Evolutionary conservation across 2,113 vertebrate species (phyloP).

Genomic region (Himantopus leucocephalus): DNA sequence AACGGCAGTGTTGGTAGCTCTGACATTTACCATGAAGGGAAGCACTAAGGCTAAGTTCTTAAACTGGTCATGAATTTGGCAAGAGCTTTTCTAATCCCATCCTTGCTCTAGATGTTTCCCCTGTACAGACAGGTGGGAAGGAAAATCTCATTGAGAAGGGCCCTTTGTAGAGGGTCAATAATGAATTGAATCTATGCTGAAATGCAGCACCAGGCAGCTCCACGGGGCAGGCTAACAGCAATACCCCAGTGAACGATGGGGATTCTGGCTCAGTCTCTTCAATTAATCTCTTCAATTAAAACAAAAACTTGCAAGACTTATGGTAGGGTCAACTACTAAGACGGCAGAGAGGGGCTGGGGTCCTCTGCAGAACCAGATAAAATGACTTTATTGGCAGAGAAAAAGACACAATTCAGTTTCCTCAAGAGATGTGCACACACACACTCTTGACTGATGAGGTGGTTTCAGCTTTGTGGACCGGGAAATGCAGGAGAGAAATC

Average conservation of each 20-base stretch:
- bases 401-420: neutral
- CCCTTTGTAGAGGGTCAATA: neutral
- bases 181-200: neutral
- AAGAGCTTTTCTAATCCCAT: neutral
- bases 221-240: neutral
- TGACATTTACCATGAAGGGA: neutral
- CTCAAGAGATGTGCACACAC: neutral
- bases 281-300: neutral
- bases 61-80: neutral
- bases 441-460: neutral
- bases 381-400: neutral
- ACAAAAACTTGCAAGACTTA: neutral
- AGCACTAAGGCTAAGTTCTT: neutral
- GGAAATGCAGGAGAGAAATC: neutral
- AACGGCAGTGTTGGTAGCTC: neutral
- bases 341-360: neutral
- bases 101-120: neutral
- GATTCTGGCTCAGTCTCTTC: neutral
- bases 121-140: neutral
- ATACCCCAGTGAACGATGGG: rapidly evolving
- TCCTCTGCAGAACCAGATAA: neutral
- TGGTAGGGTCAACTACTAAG: neutral
- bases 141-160: neutral
- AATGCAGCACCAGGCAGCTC: neutral
- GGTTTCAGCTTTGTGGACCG: neutral